A percentile compares a stretch with the other conserved stretches of the same genome.
Evolutionary conservation across 92 coral and sea anemone genomes (phyloP).

Genomic region (Zoanthus solanderi): DNA sequence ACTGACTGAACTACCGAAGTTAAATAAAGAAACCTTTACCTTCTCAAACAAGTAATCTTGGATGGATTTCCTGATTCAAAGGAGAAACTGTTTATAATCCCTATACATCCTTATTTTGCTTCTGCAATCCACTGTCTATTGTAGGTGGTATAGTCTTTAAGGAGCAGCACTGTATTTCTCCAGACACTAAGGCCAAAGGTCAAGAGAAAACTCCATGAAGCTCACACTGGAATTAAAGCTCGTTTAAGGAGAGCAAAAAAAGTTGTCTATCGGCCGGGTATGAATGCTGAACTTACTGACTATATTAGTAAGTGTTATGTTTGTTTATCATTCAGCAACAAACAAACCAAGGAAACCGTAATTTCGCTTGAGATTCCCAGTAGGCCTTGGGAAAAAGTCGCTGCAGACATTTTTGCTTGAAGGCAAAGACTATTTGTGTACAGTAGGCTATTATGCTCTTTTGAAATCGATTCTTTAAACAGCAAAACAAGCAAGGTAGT

Average conservation of each 20-base stretch:
- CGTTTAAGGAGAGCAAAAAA: constrained; percentile 2
- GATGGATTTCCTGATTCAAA: constrained; percentile 27
- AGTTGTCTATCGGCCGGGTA: neutral
- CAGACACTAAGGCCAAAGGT: neutral
- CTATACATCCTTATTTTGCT: neutral
- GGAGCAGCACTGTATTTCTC: constrained; percentile 8
- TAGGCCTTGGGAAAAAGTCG: neutral
- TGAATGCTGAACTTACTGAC: constrained; percentile 4
- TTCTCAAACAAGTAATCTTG: neutral
- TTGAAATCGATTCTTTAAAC: neutral
- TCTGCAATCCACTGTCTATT: constrained; percentile 10
- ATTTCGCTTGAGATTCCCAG: neutral
- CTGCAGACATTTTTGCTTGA: neutral
- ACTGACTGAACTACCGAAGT: no score
- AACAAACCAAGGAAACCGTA: neutral
- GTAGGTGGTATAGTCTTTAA: constrained; percentile 21
- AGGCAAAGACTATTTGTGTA: neutral
- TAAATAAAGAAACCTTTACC: no score
- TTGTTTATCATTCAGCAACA: neutral
- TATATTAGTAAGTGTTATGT: constrained; percentile 18
- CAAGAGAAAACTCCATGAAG: neutral
- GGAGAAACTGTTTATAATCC: neutral
- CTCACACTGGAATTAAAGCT: neutral
- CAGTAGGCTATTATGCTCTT: neutral
- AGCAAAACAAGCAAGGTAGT: constrained; percentile 7